Conservation (phyloP, 2,888 invertebrate genomes). For the Selenia dentaria region DNA sequence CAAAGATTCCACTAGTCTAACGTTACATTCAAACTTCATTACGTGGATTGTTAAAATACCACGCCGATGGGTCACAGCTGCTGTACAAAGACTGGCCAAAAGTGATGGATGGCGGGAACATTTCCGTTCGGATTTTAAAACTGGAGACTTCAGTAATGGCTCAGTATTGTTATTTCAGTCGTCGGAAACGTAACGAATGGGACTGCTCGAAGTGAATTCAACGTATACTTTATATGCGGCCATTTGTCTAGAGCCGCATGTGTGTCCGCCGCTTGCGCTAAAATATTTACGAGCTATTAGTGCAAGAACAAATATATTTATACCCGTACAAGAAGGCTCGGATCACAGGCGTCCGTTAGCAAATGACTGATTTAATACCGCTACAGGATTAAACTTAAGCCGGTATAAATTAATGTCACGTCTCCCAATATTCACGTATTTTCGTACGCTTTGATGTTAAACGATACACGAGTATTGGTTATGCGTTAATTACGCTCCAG, state of each 20-base stretch:
- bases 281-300: slow-evolving; percentile 83
- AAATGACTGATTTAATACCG: slow-evolving; percentile 73
- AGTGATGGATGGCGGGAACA: slow-evolving; percentile 63
- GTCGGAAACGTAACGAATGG: slow-evolving; percentile 72
- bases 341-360: slow-evolving; percentile 57
- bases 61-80: slow-evolving; percentile 46
- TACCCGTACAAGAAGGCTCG: slow-evolving; percentile 39
- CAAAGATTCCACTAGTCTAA: slow-evolving; percentile 32
- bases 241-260: slow-evolving; percentile 75
- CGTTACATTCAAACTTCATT: slow-evolving; percentile 46
- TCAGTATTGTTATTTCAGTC: slow-evolving; percentile 79
- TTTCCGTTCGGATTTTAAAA: slow-evolving; percentile 65
- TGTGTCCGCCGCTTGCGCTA: slow-evolving; percentile 64
- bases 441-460: slow-evolving; percentile 51
- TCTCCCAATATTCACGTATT: slow-evolving; percentile 44
- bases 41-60: slow-evolving; percentile 46
- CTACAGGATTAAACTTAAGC: slow-evolving; percentile 58
- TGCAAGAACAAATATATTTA: slow-evolving; percentile 59
- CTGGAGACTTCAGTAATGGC: slow-evolving; percentile 49
- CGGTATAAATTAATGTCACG: slow-evolving; percentile 57
- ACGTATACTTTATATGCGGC: slow-evolving; percentile 71
- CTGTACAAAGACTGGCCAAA: slow-evolving; percentile 59
- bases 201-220: slow-evolving; percentile 71
- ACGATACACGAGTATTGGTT: slow-evolving; percentile 20
- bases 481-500: slow-evolving; percentile 21